These are phyloP conservation scores for Emydocephalus ijimae DNA, from an alignment of 2,113 vertebrate genomes.

Conservation along the genomic window DNA sequence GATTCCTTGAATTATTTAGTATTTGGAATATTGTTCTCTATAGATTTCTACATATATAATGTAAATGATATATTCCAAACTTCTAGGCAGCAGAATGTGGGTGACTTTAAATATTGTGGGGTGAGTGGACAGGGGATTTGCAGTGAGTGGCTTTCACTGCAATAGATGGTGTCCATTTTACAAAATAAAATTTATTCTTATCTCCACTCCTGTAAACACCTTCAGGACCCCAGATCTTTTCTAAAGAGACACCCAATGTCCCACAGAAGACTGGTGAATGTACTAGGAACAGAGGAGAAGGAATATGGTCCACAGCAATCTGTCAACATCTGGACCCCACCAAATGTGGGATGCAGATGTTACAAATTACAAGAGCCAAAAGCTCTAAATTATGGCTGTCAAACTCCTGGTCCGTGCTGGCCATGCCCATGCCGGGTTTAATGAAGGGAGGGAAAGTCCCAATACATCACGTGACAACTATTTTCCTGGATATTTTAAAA, in stretches of 20 bases:
- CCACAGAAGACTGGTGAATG: neutral
- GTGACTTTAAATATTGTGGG: neutral
- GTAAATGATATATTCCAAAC: neutral
- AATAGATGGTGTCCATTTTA: neutral
- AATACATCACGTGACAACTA: no score
- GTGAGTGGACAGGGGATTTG: neutral
- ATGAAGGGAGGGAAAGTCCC: no score
- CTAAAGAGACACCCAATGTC: neutral
- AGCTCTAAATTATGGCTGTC: neutral
- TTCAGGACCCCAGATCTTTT: neutral
- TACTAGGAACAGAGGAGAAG: neutral
- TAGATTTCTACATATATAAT: neutral
- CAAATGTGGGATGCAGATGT: no score
- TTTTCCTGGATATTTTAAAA: neutral
- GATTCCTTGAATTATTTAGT: no score
- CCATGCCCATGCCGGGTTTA: no score
- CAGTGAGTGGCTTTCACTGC: neutral
- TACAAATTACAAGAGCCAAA: neutral
- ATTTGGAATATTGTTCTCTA: neutral
- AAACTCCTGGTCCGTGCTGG: no score
- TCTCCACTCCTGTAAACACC: neutral
- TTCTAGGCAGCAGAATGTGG: neutral
- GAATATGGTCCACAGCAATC: neutral
- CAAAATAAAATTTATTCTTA: neutral
- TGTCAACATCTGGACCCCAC: neutral